A percentile compares a stretch with the other conserved stretches of the same genome.
phyloP scores from a whole-genome alignment of 1,140 invertebrate genomes.

The Oedothorax gibbosus region DNA sequence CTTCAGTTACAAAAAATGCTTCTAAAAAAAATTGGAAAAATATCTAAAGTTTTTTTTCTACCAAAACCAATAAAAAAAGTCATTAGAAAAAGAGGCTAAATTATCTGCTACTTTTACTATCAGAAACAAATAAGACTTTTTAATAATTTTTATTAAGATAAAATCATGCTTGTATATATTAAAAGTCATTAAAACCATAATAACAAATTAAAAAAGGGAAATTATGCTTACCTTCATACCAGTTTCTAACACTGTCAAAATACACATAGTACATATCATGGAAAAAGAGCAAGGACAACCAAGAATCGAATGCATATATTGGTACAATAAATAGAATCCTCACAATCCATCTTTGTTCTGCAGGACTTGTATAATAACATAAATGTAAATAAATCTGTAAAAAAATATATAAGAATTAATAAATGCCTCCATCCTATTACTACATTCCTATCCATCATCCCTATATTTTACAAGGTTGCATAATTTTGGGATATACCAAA shows the following conservation, averaged over 20 bases:
- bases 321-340: conserved; percentile 99
- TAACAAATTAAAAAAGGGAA: neutral
- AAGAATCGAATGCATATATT: conserved; percentile 98
- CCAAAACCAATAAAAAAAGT: too few species aligned
- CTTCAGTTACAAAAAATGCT: too few species aligned
- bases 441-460: too few species aligned
- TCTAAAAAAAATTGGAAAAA: too few species aligned
- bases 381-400: conserved; percentile 95
- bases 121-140: too few species aligned
- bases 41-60: too few species aligned
- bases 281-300: conserved; percentile 97
- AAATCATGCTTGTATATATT: neutral
- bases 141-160: too few species aligned
- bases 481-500: too few species aligned
- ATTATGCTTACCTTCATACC: conserved; percentile 89
- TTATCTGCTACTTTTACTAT: too few species aligned
- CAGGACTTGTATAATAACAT: conserved; percentile 85
- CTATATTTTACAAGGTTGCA: too few species aligned
- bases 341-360: conserved; percentile 99
- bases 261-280: conserved; percentile 98
- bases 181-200: neutral
- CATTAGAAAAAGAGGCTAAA: too few species aligned
- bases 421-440: too few species aligned
- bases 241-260: conserved; percentile 98
- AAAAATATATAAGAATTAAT: conserved; percentile 10